Evolutionary conservation across 2,888 invertebrate genomes (phyloP).

Genomic region (Nomada goodeniana): DNA sequence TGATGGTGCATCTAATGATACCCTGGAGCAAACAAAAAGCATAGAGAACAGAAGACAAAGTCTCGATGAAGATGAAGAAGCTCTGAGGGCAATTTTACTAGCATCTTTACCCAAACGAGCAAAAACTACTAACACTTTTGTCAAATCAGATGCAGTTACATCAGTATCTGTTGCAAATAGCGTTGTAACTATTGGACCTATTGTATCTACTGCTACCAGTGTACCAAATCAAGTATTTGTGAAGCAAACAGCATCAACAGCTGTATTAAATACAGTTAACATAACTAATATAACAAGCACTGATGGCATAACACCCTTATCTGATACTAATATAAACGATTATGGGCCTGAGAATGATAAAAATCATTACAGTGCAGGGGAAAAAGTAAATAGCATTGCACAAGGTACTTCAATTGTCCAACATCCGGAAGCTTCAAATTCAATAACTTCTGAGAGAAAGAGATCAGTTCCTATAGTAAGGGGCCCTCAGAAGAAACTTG

Average conservation of each 20-base stretch:
- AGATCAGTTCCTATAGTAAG: conserved; percentile 49
- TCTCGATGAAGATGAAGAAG: conserved; percentile 81
- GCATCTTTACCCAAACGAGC: conserved; percentile 79
- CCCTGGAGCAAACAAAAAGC: not conserved
- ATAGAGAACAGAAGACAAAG: conserved; percentile 72
- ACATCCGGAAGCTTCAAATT: not conserved
- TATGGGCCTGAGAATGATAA: conserved; percentile 39
- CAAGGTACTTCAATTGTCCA: not conserved
- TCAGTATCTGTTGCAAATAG: not conserved
- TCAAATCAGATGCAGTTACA: not conserved
- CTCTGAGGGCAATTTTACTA: conserved; percentile 77
- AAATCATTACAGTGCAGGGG: conserved; percentile 8
- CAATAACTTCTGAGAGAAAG: conserved; percentile 53
- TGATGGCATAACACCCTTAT: conserved; percentile 9
- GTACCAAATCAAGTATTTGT: conserved; percentile 1
- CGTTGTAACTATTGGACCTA: no score
- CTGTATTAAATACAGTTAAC: not conserved
- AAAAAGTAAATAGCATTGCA: not conserved
- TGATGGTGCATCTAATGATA: not conserved
- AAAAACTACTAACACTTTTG: conserved; percentile 33
- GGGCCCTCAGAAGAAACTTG: conserved; percentile 71
- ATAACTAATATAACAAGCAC: not conserved
- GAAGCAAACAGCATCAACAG: conserved; percentile 1
- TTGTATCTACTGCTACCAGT: no score
- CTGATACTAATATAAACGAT: not conserved